phyloP scores from a whole-genome alignment of 2,797 vertebrate species.

The Dendrocincla fuliginosa region DNA sequence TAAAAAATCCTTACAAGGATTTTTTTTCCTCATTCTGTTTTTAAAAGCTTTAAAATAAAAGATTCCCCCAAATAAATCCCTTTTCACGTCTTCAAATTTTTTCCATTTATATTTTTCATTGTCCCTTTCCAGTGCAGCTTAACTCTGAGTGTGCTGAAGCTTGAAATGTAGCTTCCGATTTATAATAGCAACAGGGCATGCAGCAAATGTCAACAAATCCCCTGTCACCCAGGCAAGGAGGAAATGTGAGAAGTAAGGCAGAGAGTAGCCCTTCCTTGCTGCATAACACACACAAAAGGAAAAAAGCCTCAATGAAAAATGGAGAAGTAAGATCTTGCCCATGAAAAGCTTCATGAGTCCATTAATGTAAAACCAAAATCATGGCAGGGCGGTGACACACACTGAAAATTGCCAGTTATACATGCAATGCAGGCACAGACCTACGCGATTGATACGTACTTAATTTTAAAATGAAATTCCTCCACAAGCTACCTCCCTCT shows the following conservation, averaged over 20 bases:
- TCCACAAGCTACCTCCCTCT: background rate
- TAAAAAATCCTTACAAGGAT: background rate
- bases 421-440: background rate
- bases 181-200: conserved; percentile 74
- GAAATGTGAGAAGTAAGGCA: conserved; percentile 69
- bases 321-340: background rate
- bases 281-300: background rate
- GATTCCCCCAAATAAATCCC: background rate
- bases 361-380: conserved; percentile 22
- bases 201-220: conserved; percentile 79
- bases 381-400: background rate
- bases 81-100: conserved; percentile 57
- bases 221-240: conserved; percentile 58
- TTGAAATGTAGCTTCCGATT: conserved; percentile 75
- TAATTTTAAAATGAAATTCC: background rate
- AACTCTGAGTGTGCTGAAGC: conserved; percentile 76
- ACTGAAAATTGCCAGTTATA: background rate
- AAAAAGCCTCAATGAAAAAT: background rate
- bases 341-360: background rate
- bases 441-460: background rate
- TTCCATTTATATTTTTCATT: conserved; percentile 56
- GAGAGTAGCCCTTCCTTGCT: conserved; percentile 36
- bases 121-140: conserved; percentile 68
- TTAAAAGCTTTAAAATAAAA: conserved; percentile 11
- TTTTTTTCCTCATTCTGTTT: background rate